A percentile compares a stretch with the other conserved stretches of the same genome.
Evolutionary conservation across 2,888 invertebrate genomes (phyloP).

Genomic region (Latheticus oryzae): DNA sequence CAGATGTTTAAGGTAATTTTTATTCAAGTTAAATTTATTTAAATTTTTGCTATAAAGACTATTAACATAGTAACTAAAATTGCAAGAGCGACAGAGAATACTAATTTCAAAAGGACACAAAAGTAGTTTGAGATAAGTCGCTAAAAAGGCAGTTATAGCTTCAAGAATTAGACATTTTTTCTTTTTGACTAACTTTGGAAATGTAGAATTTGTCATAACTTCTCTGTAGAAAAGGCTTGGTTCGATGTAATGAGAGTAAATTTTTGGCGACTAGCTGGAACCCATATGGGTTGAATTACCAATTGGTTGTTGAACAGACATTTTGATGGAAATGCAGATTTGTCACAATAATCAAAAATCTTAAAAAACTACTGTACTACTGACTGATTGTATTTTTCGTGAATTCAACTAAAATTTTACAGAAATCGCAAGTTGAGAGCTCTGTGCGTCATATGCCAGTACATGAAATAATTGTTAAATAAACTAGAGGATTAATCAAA

Average conservation of each 20-base stretch:
- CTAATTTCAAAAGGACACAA: no score
- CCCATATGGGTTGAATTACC: slow-evolving; percentile 7
- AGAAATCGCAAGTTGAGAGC: no score
- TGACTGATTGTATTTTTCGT: no score
- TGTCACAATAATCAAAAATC: no score
- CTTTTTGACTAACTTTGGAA: slow-evolving; percentile 35
- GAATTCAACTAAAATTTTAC: no score
- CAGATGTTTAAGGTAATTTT: slow-evolving; percentile 49
- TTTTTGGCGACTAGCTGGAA: slow-evolving; percentile 10
- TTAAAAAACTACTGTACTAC: no score
- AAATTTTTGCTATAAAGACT: no score
- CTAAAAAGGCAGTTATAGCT: slow-evolving; percentile 45
- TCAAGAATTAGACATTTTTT: slow-evolving; percentile 46
- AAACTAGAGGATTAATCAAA: no score
- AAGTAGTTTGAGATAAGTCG: slow-evolving; percentile 47
- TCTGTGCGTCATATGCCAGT: no score
- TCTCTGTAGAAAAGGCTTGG: slow-evolving; percentile 1
- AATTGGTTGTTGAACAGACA: slow-evolving; percentile 4
- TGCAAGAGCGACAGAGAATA: no score
- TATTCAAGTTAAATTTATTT: background rate
- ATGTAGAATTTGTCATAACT: background rate
- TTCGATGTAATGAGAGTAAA: slow-evolving; percentile 6
- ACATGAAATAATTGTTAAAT: no score
- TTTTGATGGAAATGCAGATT: background rate
- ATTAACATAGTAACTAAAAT: no score